Percentiles rank a stretch among this genome's conserved stretches.
Evolutionary conservation across 2,888 invertebrate species (phyloP).

Genomic region (Oscheius onirici): DNA sequence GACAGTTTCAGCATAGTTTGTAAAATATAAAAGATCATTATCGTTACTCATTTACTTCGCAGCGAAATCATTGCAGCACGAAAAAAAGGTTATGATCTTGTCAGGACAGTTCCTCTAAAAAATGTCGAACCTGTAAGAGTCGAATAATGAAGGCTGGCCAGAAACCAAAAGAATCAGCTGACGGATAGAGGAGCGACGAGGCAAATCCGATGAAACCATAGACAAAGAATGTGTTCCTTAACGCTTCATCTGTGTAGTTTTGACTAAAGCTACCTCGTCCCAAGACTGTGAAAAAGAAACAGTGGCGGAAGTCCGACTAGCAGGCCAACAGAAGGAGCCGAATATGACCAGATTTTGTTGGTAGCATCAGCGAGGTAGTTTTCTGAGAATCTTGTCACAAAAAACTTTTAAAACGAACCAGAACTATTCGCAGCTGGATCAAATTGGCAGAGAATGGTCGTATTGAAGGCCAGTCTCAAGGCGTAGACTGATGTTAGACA

Average conservation of each 20-base stretch:
- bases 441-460: conserved; percentile 46
- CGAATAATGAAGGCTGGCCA: conserved; percentile 37
- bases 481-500: conserved; percentile 43
- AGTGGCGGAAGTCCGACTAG: conserved; percentile 41
- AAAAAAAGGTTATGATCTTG: no score
- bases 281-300: conserved; percentile 38
- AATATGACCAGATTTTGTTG: conserved; percentile 38
- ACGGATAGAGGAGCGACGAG: conserved; percentile 39
- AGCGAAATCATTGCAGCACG: no score
- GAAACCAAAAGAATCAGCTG: conserved; percentile 36
- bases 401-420: no score
- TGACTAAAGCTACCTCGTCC: conserved; percentile 36
- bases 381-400: conserved; percentile 11
- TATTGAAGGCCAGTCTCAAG: conserved; percentile 44
- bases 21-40: no score
- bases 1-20: no score
- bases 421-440: conserved; percentile 11
- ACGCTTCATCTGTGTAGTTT: background rate
- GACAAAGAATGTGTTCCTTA: conserved; percentile 3
- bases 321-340: conserved; percentile 43
- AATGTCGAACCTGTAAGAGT: conserved; percentile 13
- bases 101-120: no score
- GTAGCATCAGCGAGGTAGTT: conserved; percentile 37
- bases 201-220: conserved; percentile 39
- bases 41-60: no score